phyloP scores from a whole-genome alignment of 2,113 vertebrate genomes.

The Aleadryas rufinucha region DNA sequence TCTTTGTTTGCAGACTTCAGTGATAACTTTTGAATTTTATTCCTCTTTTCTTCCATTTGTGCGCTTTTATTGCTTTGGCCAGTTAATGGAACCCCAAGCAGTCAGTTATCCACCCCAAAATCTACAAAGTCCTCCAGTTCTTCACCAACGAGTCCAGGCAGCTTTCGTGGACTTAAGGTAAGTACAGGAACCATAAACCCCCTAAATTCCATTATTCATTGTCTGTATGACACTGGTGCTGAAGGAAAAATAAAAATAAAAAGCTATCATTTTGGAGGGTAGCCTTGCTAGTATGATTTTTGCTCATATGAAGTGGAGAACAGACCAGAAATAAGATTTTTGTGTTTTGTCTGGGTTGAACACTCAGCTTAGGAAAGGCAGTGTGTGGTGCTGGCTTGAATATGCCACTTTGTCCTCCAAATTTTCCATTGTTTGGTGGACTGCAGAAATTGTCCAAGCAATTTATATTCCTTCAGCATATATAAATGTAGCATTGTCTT shows the following conservation, averaged over 20 bases:
- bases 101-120: constrained; percentile 87
- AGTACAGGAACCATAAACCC: not conserved
- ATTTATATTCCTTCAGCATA: not conserved
- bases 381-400: not conserved
- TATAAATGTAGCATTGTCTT: not conserved
- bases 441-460: not conserved
- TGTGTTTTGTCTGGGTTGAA: not conserved
- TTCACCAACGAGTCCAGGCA: constrained; percentile 90
- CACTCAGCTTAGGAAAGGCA: not conserved
- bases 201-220: not conserved
- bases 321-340: not conserved
- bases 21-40: not conserved
- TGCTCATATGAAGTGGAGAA: not conserved
- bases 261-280: not conserved
- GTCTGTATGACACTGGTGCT: not conserved
- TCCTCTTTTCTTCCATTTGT: not conserved
- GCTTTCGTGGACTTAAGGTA: constrained; percentile 86
- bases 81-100: constrained; percentile 91
- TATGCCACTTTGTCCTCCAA: not conserved
- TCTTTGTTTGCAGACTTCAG: not conserved
- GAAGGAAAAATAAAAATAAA: not conserved
- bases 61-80: constrained; percentile 27
- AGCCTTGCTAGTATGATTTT: not conserved
- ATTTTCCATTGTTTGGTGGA: not conserved
- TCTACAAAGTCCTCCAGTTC: constrained; percentile 93